Percentiles rank a stretch among this genome's conserved stretches.
Evolutionary conservation across 1,140 invertebrate genomes (phyloP).

Genomic region (Ips typographus): DNA sequence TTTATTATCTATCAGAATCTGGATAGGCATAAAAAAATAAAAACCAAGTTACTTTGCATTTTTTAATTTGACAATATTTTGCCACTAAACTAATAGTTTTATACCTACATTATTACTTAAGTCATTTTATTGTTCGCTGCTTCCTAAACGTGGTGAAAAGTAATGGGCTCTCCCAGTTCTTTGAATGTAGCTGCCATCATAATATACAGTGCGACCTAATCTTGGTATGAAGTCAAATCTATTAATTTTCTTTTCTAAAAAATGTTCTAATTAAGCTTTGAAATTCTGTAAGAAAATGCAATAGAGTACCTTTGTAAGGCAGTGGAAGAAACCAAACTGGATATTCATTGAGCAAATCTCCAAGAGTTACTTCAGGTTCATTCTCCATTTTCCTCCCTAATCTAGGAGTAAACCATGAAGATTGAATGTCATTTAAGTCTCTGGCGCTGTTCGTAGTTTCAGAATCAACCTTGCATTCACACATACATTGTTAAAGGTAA

Average conservation of each 20-base stretch:
- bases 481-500: not conserved
- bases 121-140: too few species aligned
- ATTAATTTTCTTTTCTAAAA: not conserved
- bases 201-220: not conserved
- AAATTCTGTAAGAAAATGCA: conserved; percentile 3
- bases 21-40: too few species aligned
- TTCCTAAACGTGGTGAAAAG: too few species aligned
- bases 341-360: conserved; percentile 1
- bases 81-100: too few species aligned
- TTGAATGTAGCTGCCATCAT: not conserved
- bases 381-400: not conserved
- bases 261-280: not conserved
- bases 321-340: not conserved
- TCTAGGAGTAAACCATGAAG: not conserved
- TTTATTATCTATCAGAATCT: too few species aligned
- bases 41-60: too few species aligned
- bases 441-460: not conserved
- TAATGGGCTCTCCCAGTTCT: too few species aligned
- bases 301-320: not conserved
- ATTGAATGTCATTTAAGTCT: not conserved
- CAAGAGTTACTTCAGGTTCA: not conserved
- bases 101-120: too few species aligned
- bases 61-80: too few species aligned
- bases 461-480: not conserved
- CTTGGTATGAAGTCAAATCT: not conserved